Evolutionary conservation across 2,888 invertebrate genomes (phyloP).

Genomic region (Ornithoptera alexandrae): DNA sequence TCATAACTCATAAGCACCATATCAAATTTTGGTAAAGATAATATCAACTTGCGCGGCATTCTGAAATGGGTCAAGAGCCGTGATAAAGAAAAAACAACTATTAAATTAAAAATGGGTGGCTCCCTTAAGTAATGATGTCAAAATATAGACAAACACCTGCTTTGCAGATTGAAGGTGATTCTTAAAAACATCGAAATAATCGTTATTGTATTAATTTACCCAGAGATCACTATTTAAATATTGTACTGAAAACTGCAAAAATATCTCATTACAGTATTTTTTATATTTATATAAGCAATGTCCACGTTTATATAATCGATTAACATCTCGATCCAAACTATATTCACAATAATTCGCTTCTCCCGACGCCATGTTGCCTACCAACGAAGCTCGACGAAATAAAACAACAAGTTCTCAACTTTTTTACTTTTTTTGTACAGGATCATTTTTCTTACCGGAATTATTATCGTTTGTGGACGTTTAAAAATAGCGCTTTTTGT

Average conservation of each 20-base stretch:
- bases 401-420: constrained; percentile 70
- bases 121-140: constrained; percentile 78
- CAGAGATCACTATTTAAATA: not conserved
- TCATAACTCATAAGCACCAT: constrained; percentile 49
- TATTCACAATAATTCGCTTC: constrained; percentile 70
- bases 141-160: constrained; percentile 76
- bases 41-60: constrained; percentile 47
- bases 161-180: constrained; percentile 66
- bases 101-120: constrained; percentile 69
- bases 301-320: constrained; percentile 34
- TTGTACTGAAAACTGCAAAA: not conserved
- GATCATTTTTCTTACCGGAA: constrained; percentile 78
- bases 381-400: constrained; percentile 65
- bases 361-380: constrained; percentile 74
- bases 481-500: constrained; percentile 46
- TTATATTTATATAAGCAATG: not conserved
- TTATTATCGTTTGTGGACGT: constrained; percentile 46
- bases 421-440: constrained; percentile 75
- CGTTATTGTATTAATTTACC: not conserved
- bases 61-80: constrained; percentile 67
- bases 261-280: not conserved
- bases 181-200: constrained; percentile 47
- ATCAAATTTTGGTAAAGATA: constrained; percentile 51
- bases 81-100: constrained; percentile 44
- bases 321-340: constrained; percentile 55